Evolutionary conservation across 1,140 invertebrate genomes (phyloP).

Genomic region (Pseudomyrmex concolor): DNA sequence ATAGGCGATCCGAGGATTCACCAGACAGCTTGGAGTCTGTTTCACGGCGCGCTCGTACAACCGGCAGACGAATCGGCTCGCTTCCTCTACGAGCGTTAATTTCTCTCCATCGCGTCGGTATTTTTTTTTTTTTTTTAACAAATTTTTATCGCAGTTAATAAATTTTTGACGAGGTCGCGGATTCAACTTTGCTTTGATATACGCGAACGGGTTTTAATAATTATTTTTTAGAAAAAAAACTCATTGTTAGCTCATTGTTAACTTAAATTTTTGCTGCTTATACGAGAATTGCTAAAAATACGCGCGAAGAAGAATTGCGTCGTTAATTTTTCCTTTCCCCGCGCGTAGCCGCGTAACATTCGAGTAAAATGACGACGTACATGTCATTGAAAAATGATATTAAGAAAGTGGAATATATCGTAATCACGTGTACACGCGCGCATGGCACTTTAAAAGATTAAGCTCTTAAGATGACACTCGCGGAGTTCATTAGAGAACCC

Average conservation of each 20-base stretch:
- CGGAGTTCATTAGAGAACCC: constrained; percentile 30
- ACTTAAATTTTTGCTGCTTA: too few species aligned
- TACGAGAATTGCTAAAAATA: too few species aligned
- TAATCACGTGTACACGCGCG: not conserved
- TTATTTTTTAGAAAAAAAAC: too few species aligned
- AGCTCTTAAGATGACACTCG: constrained; percentile 23
- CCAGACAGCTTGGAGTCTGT: constrained; percentile 84
- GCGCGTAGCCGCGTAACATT: not conserved
- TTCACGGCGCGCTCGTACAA: constrained; percentile 73
- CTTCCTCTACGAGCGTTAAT: constrained; percentile 58
- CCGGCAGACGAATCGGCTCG: constrained; percentile 52
- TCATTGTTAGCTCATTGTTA: too few species aligned
- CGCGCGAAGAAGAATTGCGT: not conserved
- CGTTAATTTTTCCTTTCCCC: not conserved
- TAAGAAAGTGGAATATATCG: constrained; percentile 14
- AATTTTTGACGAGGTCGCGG: too few species aligned
- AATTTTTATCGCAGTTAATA: too few species aligned
- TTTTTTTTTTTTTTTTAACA: too few species aligned
- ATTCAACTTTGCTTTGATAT: too few species aligned
- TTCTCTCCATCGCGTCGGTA: constrained; percentile 26
- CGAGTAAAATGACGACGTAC: not conserved
- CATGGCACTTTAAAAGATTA: constrained; percentile 25
- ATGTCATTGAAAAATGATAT: constrained; percentile 24
- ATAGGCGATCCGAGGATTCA: constrained; percentile 76
- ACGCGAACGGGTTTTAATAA: too few species aligned